Evolutionary conservation across 2,113 vertebrate species (phyloP), one percentile per base, ranked within the genome.

Genomic region (Nibea coibor): DNA sequence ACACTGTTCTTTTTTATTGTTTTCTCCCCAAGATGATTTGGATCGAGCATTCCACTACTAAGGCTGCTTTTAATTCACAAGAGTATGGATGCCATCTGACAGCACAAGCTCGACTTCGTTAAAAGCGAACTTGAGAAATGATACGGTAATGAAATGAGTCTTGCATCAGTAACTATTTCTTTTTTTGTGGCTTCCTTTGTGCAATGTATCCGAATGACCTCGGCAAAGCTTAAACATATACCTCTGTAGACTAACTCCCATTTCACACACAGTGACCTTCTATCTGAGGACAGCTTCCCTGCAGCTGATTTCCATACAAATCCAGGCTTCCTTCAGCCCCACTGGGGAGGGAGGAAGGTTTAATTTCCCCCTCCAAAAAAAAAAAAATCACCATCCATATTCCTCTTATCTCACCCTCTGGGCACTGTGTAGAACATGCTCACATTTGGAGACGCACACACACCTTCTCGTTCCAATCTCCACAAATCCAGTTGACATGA

Each of bases 231-330:
- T 10, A 24, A 72, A 2, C 73, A 58, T 24, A 54, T 24, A 45
- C 35, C 43, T 77, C 43, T 58, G 50, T 24, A 50, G 42, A 9
- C 2, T 47, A n/a, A 56, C 26, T 42, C 54, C 71, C 31, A 51
- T 43, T 82, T 74, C 8, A 65, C 31, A 74, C 19, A 24, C 1
- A 0, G 24, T 79, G 81, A 84, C 75, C 82, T 72, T 74, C 16
- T 8, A 15, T 75, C 58, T 63, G 17, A 82, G 82, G 84, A 78
- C 75, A 90, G 4, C 68, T 24, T 85, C 48, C 31, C 53, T 1
- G 24, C 75, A 76, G 71, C 79, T 63, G 71, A 80, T 86, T 86
- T 86, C 74, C 76, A 90, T 80, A 75, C 51, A 76, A 81, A 88
- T 82, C 53, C 35, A 65, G 48, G 66, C 20, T 83, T 14, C 39